Evolutionary conservation across 2,797 vertebrate genomes (phyloP).

Genomic region (Argya squamiceps): DNA sequence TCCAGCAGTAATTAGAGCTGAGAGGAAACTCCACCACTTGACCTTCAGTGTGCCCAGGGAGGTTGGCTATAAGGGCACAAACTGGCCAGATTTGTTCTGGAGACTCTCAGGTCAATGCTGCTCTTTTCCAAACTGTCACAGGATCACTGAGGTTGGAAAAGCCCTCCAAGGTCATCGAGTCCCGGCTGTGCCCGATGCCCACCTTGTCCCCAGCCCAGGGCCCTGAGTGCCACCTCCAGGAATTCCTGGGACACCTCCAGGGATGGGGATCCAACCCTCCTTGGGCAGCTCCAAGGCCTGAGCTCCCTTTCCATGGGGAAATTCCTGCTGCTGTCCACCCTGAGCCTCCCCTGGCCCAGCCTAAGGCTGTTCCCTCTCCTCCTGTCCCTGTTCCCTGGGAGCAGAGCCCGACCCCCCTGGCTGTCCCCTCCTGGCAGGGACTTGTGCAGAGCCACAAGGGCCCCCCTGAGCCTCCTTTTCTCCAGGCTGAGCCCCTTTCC

Average conservation of each 20-base stretch:
- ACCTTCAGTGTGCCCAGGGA: background rate
- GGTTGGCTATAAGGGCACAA: background rate
- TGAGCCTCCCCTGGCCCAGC: background rate
- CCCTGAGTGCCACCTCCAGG: accelerated
- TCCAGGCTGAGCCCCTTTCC: background rate
- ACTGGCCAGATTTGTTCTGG: background rate
- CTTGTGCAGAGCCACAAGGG: background rate
- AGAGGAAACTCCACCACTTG: background rate
- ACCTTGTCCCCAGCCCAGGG: background rate
- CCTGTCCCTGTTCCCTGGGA: background rate
- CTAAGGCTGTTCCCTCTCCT: background rate
- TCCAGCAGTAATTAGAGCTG: background rate
- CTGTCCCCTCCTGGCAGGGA: background rate
- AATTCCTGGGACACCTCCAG: accelerated
- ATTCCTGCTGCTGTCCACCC: background rate
- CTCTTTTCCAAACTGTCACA: background rate
- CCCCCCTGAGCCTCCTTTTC: background rate
- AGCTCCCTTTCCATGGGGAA: accelerated
- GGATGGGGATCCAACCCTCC: accelerated
- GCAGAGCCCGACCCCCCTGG: background rate
- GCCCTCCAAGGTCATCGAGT: accelerated
- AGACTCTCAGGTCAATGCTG: background rate
- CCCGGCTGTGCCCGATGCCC: accelerated
- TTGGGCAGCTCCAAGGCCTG: background rate
- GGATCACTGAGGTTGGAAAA: background rate